Evolutionary conservation across 2,888 invertebrate genomes (phyloP).

Genomic region (Ornithoptera alexandrae): DNA sequence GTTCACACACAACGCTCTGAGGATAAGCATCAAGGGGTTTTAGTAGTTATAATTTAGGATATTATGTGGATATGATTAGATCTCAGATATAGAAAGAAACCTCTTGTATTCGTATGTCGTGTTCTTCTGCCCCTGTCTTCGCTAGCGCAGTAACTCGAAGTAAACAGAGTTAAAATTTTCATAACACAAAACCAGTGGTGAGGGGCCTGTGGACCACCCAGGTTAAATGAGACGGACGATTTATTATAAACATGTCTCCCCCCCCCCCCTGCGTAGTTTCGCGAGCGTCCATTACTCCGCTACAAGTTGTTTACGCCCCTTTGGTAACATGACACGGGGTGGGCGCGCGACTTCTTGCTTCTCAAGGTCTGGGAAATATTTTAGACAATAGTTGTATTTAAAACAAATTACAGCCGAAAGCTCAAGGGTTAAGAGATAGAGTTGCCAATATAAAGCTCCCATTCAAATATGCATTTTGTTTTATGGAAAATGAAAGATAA

Average conservation of each 20-base stretch:
- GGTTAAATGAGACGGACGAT: conserved; percentile 36
- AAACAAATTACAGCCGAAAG: neutral
- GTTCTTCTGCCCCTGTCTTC: too few relatives aligned
- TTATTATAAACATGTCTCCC: conserved; percentile 37
- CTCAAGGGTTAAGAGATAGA: neutral
- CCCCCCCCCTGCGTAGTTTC: conserved; percentile 32
- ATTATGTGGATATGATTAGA: too few relatives aligned
- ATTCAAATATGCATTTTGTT: neutral
- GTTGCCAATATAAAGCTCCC: neutral
- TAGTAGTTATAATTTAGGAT: too few relatives aligned
- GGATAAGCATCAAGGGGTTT: too few relatives aligned
- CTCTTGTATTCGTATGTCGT: too few relatives aligned
- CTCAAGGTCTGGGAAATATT: neutral
- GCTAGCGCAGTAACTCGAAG: too few relatives aligned
- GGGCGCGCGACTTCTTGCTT: neutral
- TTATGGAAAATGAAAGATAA: neutral
- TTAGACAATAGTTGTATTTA: neutral
- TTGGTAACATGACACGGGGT: conserved; percentile 33
- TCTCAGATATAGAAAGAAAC: too few relatives aligned
- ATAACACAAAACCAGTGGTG: neutral
- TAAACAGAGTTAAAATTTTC: neutral
- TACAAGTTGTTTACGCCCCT: conserved; percentile 38
- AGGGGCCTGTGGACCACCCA: conserved; percentile 30
- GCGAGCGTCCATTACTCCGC: conserved; percentile 37
- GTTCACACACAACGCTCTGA: too few relatives aligned